These are phyloP conservation scores for Brachyalestes nurse DNA, from an alignment of 2,797 vertebrate species.

Conservation along the genomic window DNA sequence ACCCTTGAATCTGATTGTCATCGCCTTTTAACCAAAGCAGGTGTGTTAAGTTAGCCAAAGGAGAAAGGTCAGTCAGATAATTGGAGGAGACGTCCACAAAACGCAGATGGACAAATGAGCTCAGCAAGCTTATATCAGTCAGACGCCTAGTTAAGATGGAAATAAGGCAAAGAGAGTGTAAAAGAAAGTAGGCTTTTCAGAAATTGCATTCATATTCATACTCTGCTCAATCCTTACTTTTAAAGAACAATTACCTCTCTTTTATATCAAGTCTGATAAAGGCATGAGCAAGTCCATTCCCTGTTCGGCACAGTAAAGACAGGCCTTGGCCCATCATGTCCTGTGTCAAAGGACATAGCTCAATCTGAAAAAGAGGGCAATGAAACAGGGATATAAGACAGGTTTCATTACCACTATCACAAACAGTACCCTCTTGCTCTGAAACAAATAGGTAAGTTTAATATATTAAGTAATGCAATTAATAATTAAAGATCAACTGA, in stretches of 20 bases:
- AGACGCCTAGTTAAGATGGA: slow-evolving; percentile 74
- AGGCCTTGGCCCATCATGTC: slow-evolving; percentile 80
- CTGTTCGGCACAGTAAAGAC: slow-evolving; percentile 86
- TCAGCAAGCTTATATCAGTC: slow-evolving; percentile 82
- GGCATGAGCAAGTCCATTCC: slow-evolving; percentile 86
- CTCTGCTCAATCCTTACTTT: not conserved
- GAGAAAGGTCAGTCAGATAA: slow-evolving; percentile 83
- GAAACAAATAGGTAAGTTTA: not conserved
- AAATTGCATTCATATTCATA: not conserved
- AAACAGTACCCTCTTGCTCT: not conserved
- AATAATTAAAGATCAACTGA: not conserved
- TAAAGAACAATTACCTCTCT: slow-evolving; percentile 75
- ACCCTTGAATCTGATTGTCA: slow-evolving; percentile 76
- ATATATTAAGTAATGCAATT: not conserved
- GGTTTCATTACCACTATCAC: too few relatives aligned
- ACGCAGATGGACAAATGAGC: slow-evolving; percentile 85
- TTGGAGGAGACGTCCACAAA: slow-evolving; percentile 93
- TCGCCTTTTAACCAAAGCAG: slow-evolving; percentile 93
- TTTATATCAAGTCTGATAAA: slow-evolving; percentile 86
- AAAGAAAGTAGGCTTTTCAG: not conserved
- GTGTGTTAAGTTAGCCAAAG: slow-evolving; percentile 83
- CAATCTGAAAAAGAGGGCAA: slow-evolving; percentile 51
- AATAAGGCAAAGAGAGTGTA: not conserved
- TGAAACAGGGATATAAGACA: not conserved
- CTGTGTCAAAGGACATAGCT: slow-evolving; percentile 74